Evolutionary conservation across 1,140 invertebrate species (phyloP).

Genomic region (Cyclargus thomasi): DNA sequence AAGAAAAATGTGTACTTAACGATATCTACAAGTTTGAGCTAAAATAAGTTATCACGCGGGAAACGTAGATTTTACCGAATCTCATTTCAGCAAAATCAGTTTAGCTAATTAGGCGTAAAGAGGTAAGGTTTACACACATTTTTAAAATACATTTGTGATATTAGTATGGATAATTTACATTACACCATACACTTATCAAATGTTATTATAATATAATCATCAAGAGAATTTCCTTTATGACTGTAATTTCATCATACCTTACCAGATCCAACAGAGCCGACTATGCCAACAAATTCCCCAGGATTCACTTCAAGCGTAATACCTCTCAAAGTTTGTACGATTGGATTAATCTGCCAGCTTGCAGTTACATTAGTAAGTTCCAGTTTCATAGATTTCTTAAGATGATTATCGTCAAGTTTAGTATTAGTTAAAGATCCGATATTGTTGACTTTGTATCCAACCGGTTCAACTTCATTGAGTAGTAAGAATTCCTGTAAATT

Average conservation of each 20-base stretch:
- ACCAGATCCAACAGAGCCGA: constrained; percentile 86
- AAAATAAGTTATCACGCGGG: too few species aligned
- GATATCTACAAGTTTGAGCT: too few species aligned
- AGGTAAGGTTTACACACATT: too few species aligned
- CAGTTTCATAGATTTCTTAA: constrained; percentile 52
- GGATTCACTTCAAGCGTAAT: constrained; percentile 77
- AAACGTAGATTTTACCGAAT: too few species aligned
- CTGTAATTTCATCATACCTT: constrained; percentile 75
- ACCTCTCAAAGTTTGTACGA: constrained; percentile 77
- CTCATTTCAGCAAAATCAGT: too few species aligned
- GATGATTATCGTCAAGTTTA: constrained; percentile 25
- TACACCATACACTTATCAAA: too few species aligned
- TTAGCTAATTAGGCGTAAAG: too few species aligned
- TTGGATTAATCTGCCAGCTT: constrained; percentile 77
- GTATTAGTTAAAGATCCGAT: constrained; percentile 39
- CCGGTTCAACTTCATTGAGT: constrained; percentile 69
- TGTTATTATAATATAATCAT: too few species aligned
- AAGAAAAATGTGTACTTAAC: too few species aligned
- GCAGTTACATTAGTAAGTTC: constrained; percentile 75
- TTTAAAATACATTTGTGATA: too few species aligned
- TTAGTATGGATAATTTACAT: too few species aligned
- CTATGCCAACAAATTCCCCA: constrained; percentile 82
- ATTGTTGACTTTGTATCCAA: constrained; percentile 40
- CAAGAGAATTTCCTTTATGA: too few species aligned
- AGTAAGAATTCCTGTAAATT: constrained; percentile 68